Conservation (phyloP, 2,888 invertebrate genomes). For the Agrochola circellaris region DNA sequence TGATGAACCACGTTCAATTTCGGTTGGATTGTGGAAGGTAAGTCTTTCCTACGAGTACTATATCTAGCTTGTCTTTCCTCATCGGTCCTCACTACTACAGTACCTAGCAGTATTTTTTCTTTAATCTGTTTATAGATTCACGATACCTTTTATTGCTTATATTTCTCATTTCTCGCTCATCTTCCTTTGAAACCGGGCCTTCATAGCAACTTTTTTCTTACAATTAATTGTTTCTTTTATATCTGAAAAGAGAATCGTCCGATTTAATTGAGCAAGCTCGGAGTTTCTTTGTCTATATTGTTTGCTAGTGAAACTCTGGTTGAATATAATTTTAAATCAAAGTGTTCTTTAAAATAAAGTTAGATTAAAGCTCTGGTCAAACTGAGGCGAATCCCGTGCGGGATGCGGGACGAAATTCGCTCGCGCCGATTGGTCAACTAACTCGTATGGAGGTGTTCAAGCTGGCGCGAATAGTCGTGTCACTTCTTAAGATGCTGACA, state of each 20-base stretch:
- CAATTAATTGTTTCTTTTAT: constrained; percentile 72
- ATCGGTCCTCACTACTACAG: background rate
- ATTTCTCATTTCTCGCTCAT: constrained; percentile 24
- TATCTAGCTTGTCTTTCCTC: too few relatives aligned
- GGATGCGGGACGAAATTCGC: background rate
- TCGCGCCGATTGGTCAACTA: background rate
- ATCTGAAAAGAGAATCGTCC: constrained; percentile 62
- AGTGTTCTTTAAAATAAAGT: constrained; percentile 21
- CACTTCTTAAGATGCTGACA: background rate
- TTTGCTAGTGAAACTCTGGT: constrained; percentile 27
- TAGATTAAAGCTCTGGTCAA: background rate
- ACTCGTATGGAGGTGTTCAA: background rate
- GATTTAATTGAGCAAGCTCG: constrained; percentile 67
- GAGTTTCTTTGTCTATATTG: constrained; percentile 57
- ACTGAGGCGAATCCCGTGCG: background rate
- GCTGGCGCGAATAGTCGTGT: background rate
- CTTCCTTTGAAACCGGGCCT: constrained; percentile 11
- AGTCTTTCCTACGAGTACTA: too few relatives aligned
- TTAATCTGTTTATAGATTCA: background rate
- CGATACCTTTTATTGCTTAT: background rate
- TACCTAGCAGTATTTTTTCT: background rate
- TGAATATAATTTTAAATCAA: constrained; percentile 39
- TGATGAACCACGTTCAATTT: too few relatives aligned
- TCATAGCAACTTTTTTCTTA: constrained; percentile 57
- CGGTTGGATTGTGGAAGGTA: too few relatives aligned